Percentiles rank a stretch among this genome's conserved stretches.
These are phyloP conservation scores for Odontamblyopus lacepedii DNA, from an alignment of 2,797 vertebrate genomes.

Conservation along the genomic window DNA sequence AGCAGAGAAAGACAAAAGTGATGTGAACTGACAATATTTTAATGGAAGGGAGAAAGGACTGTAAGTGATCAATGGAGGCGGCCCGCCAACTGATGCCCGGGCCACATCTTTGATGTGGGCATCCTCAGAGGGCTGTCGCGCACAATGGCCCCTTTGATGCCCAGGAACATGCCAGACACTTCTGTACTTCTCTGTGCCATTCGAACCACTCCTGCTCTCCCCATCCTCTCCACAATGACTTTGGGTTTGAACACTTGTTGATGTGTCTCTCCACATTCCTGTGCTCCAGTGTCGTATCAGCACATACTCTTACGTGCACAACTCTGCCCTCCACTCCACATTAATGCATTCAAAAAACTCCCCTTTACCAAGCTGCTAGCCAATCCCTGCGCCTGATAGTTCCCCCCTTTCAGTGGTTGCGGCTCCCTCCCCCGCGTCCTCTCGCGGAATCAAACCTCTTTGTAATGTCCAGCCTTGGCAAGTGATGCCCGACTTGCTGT, in stretches of 20 bases:
- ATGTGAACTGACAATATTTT: conserved; percentile 86
- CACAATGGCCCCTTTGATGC: conserved; percentile 86
- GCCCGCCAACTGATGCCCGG: conserved; percentile 81
- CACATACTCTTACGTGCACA: conserved; percentile 59
- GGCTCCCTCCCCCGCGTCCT: conserved; percentile 68
- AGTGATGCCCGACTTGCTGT: conserved; percentile 81
- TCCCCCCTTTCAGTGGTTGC: conserved; percentile 41
- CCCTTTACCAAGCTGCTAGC: conserved; percentile 61
- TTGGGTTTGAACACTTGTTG: conserved; percentile 26
- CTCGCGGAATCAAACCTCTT: conserved; percentile 80
- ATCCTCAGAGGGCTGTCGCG: conserved; percentile 73
- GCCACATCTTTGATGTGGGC: conserved; percentile 82
- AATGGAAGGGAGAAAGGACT: conserved; percentile 82
- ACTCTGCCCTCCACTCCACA: conserved; percentile 63
- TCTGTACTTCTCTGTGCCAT: conserved; percentile 60
- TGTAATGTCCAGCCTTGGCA: conserved; percentile 83
- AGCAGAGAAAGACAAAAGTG: conserved; percentile 82
- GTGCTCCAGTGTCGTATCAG: conserved; percentile 50
- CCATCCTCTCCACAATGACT: conserved; percentile 38
- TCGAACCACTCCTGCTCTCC: conserved; percentile 41
- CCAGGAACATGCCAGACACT: conserved; percentile 76
- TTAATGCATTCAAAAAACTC: conserved; percentile 79
- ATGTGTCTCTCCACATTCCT: conserved; percentile 43
- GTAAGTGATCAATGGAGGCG: conserved; percentile 87
- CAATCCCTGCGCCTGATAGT: conserved; percentile 49